phyloP scores from a whole-genome alignment of 2,797 vertebrate species.

The Chiloscyllium punctatum region DNA sequence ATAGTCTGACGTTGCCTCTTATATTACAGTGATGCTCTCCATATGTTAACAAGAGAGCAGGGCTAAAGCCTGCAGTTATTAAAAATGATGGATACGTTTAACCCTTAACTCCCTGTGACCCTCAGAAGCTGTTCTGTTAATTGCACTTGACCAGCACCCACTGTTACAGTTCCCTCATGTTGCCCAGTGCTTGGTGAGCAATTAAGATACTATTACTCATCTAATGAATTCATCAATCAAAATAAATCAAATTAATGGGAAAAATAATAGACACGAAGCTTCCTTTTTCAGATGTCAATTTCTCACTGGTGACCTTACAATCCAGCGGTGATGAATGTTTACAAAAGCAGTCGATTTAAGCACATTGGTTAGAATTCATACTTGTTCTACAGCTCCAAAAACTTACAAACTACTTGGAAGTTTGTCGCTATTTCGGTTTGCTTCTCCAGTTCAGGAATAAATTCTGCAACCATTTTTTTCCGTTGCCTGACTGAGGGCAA shows the following conservation, averaged over 20 bases:
- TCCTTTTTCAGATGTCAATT: conserved; percentile 10
- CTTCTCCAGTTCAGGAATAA: neutral
- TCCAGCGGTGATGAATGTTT: neutral
- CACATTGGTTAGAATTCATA: neutral
- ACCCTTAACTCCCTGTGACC: neutral
- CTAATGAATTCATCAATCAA: conserved; percentile 12
- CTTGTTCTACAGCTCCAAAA: neutral
- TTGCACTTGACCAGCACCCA: too few relatives aligned
- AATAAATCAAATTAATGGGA: neutral
- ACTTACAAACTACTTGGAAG: neutral
- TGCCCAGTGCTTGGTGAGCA: neutral
- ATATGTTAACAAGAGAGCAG: neutral
- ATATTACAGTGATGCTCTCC: neutral
- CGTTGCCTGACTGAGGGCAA: neutral
- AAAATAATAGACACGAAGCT: neutral
- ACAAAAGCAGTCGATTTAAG: too few relatives aligned
- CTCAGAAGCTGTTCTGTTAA: neutral
- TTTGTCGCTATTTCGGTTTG: neutral
- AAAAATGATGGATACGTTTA: conserved; percentile 1
- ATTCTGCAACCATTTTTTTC: neutral
- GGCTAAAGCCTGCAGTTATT: neutral
- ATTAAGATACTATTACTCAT: conserved; percentile 29
- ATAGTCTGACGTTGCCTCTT: neutral
- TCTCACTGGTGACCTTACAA: neutral
- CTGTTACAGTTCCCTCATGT: neutral